phyloP scores from a whole-genome alignment of 64 coral and sea anemone genomes.

The Stichodactyla mertensii region DNA sequence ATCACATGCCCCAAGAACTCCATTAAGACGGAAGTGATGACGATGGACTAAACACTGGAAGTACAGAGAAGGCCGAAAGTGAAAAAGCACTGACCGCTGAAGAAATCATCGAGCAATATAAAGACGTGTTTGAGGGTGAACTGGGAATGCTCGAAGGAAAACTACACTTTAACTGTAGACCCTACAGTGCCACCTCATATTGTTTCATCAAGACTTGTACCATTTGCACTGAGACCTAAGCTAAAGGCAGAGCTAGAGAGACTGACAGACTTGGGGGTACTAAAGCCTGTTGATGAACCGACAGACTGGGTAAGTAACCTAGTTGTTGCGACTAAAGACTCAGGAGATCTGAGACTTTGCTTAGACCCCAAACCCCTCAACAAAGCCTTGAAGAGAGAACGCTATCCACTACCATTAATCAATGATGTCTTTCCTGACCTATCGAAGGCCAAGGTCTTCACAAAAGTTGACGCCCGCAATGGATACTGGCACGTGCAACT shows the following conservation, averaged over 20 bases:
- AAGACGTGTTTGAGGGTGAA: constrained; percentile 46
- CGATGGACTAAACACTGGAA: not conserved
- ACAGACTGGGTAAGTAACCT: too few relatives aligned
- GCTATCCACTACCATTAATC: constrained; percentile 19
- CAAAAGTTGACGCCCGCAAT: constrained; percentile 43
- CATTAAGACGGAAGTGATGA: too few relatives aligned
- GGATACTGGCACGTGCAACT: constrained; percentile 51
- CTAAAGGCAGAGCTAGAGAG: constrained; percentile 35
- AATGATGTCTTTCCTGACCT: constrained; percentile 18
- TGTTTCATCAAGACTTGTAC: constrained; percentile 17
- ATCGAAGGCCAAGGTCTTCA: constrained; percentile 40
- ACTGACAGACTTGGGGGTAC: constrained; percentile 18
- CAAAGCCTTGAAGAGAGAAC: constrained; percentile 28
- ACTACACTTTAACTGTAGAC: constrained; percentile 15
- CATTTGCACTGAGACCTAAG: constrained; percentile 42
- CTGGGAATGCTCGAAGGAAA: constrained; percentile 13
- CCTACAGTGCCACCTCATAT: constrained; percentile 11
- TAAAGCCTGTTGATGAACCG: not conserved
- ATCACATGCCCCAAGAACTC: too few relatives aligned
- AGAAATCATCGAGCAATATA: constrained; percentile 18
- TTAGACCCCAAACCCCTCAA: constrained; percentile 31
- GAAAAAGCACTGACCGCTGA: constrained; percentile 13
- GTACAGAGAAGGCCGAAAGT: not conserved
- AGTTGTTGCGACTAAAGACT: too few relatives aligned
- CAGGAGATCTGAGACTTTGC: too few relatives aligned